These are phyloP conservation scores for Theristicus caerulescens DNA, from an alignment of 2,113 vertebrate genomes.

Conservation along the genomic window DNA sequence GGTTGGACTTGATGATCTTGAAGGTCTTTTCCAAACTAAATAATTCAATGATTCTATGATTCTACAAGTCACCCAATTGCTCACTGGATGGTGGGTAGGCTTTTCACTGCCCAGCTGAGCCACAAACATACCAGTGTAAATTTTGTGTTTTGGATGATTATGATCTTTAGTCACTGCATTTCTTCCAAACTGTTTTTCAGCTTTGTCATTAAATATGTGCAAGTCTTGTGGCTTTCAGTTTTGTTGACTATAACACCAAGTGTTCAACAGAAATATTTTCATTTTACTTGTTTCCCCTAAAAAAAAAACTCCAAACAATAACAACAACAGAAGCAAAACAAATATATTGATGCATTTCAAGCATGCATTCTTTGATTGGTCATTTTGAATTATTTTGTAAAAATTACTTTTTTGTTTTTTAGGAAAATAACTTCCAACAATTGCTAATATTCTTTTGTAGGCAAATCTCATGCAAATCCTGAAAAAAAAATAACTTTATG, in stretches of 20 bases:
- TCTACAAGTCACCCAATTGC: not conserved
- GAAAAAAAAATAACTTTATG: not conserved
- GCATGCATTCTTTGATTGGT: not conserved
- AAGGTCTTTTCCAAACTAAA: too few relatives aligned
- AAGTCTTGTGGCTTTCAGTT: not conserved
- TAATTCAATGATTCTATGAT: too few relatives aligned
- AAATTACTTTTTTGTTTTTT: not conserved
- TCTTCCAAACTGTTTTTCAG: not conserved
- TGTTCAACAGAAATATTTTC: not conserved
- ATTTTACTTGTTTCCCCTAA: not conserved
- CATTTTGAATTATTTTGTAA: not conserved
- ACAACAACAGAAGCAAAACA: not conserved
- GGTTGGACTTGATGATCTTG: too few relatives aligned
- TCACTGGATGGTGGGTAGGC: not conserved
- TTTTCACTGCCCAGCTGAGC: not conserved
- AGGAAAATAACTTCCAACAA: not conserved
- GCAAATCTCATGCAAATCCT: not conserved
- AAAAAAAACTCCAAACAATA: not conserved
- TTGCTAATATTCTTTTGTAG: not conserved
- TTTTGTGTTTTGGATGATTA: not conserved
- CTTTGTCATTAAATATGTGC: not conserved
- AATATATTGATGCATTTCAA: not conserved
- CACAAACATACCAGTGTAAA: not conserved
- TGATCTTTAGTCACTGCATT: not conserved
- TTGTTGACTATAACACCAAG: not conserved